A percentile compares a stretch with the other conserved stretches of the same genome.
These are phyloP conservation scores for Oenanthe melanoleuca DNA, from an alignment of 2,113 vertebrate species.

Conservation along the genomic window DNA sequence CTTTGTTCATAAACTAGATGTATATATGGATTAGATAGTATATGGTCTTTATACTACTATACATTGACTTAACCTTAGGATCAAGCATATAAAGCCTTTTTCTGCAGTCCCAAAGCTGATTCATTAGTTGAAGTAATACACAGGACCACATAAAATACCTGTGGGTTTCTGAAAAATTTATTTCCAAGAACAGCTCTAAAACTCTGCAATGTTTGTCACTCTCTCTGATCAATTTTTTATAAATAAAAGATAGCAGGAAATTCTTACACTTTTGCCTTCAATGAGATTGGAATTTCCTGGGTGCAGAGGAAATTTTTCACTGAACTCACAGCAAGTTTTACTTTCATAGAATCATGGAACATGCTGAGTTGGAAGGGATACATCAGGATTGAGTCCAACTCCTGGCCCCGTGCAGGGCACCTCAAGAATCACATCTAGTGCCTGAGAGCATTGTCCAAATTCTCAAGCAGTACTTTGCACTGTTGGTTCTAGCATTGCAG, in stretches of 20 bases:
- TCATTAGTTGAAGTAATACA: not conserved
- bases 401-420: fast-evolving
- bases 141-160: not conserved
- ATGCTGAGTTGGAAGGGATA: not conserved
- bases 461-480: not conserved
- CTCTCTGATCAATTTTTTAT: not conserved
- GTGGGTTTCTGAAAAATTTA: not conserved
- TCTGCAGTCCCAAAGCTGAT: not conserved
- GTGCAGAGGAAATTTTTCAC: not conserved
- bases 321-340: not conserved
- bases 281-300: not conserved
- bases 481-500: not conserved
- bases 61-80: not conserved
- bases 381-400: not conserved
- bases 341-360: not conserved
- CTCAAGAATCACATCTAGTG: not conserved
- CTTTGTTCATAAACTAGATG: not conserved
- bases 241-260: not conserved
- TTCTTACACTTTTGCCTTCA: not conserved
- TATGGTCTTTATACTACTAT: not conserved
- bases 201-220: not conserved
- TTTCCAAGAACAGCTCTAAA: not conserved
- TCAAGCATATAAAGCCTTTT: not conserved
- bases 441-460: not conserved
- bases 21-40: not conserved